phyloP scores from a whole-genome alignment of 1,140 invertebrate genomes.

The Anastatus disparis region DNA sequence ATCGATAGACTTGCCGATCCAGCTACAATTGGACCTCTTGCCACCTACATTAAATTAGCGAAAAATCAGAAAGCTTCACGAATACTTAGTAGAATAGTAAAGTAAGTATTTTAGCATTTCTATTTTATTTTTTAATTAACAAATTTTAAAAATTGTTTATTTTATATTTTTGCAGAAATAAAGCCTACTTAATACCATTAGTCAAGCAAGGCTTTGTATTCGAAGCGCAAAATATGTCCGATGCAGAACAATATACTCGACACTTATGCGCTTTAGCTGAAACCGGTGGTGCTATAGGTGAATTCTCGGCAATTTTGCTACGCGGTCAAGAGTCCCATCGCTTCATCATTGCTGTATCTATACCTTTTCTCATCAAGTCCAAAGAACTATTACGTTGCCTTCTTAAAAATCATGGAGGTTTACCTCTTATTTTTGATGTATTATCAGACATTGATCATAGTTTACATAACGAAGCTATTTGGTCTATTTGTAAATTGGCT shows the following conservation, averaged over 20 bases:
- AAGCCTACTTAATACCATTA: conserved; percentile 55
- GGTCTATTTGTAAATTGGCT: conserved; percentile 57
- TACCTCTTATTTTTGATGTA: conserved; percentile 56
- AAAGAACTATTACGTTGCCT: conserved; percentile 49
- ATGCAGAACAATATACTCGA: conserved; percentile 49
- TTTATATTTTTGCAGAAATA: conserved; percentile 50
- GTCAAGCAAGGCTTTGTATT: conserved; percentile 62
- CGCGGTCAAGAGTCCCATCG: conserved; percentile 55
- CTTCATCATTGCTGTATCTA: conserved; percentile 56
- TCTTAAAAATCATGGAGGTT: conserved; percentile 53
- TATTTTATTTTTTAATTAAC: not conserved
- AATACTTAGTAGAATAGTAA: conserved; percentile 55
- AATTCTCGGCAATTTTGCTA: conserved; percentile 52
- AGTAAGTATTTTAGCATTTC: conserved; percentile 44
- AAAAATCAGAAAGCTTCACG: conserved; percentile 50
- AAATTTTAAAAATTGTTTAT: not conserved
- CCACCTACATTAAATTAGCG: conserved; percentile 54
- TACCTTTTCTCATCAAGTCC: conserved; percentile 59
- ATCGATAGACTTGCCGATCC: conserved; percentile 57
- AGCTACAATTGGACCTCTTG: conserved; percentile 53
- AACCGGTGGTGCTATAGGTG: conserved; percentile 56
- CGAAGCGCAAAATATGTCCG: conserved; percentile 54
- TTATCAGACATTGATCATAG: conserved; percentile 47
- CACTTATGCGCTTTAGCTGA: conserved; percentile 50
- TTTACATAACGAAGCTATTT: conserved; percentile 56